phyloP scores from a whole-genome alignment of 2,113 vertebrate genomes.

The Alligator mississippiensis region DNA sequence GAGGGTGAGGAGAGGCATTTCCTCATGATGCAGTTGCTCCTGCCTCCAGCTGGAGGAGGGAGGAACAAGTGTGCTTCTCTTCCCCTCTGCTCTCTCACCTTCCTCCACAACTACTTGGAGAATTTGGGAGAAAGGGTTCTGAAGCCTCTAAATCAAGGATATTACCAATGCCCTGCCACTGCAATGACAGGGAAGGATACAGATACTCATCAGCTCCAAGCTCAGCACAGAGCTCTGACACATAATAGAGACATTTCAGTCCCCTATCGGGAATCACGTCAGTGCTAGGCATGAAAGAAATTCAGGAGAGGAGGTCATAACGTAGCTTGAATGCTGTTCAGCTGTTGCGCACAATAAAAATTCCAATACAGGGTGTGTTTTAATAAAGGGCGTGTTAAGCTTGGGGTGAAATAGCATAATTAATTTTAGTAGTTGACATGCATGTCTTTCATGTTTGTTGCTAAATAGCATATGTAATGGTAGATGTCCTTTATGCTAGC shows the following conservation, averaged over 20 bases:
- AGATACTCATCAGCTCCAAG: background rate
- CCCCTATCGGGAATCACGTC: background rate
- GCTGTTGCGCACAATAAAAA: background rate
- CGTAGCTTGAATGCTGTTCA: background rate
- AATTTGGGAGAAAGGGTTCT: too few relatives aligned
- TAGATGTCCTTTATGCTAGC: background rate
- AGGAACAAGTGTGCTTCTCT: background rate
- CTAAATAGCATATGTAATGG: background rate
- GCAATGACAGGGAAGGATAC: background rate
- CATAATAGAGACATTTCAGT: background rate
- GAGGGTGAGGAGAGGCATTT: background rate
- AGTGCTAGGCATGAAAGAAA: background rate
- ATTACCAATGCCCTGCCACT: background rate
- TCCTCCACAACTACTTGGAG: background rate
- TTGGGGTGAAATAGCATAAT: background rate
- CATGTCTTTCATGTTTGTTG: background rate
- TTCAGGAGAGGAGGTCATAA: background rate
- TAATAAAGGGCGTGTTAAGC: background rate
- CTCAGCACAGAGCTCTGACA: background rate
- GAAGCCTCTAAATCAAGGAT: background rate
- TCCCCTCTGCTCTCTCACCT: background rate
- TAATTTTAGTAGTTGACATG: background rate
- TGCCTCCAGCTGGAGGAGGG: background rate
- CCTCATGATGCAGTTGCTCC: background rate
- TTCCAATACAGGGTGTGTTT: background rate